Conservation (phyloP, 1,140 invertebrate genomes). For the Sweltsa coloradensis region DNA sequence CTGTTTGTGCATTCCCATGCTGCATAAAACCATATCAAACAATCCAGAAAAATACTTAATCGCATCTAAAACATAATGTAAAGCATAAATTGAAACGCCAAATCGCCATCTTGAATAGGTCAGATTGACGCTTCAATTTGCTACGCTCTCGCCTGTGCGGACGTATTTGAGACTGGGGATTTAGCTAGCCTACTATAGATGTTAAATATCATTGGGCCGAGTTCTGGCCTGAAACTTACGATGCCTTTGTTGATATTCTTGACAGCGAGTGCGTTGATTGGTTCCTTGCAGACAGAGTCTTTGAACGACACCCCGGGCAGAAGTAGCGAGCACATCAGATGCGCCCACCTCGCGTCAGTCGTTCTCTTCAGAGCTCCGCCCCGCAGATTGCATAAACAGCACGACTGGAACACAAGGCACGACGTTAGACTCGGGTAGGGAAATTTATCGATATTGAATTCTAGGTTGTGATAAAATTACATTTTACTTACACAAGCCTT, state of each 20-base stretch:
- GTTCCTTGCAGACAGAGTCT: constrained; percentile 27
- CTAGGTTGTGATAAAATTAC: no score
- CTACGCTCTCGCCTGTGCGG: no score
- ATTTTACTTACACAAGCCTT: no score
- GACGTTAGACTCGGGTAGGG: neutral
- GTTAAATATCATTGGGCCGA: constrained; percentile 26
- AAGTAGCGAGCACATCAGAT: constrained; percentile 38
- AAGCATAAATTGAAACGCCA: constrained; percentile 21
- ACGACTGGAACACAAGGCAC: constrained; percentile 24
- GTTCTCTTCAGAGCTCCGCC: constrained; percentile 50
- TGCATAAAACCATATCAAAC: no score
- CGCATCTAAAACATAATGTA: no score
- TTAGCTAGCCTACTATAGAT: constrained; percentile 25
- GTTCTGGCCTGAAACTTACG: constrained; percentile 24
- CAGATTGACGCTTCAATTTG: no score
- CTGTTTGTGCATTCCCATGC: no score
- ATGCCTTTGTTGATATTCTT: constrained; percentile 21
- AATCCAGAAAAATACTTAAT: no score
- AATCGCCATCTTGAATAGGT: constrained; percentile 28
- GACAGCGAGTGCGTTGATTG: constrained; percentile 32
- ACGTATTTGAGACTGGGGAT: no score
- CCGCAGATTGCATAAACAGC: constrained; percentile 40
- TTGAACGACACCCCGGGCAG: constrained; percentile 29
- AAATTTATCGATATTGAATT: no score
- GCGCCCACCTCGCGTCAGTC: constrained; percentile 40